These are phyloP conservation scores for Hylyphantes graminicola DNA, from an alignment of 1,140 invertebrate species.

Conservation along the genomic window DNA sequence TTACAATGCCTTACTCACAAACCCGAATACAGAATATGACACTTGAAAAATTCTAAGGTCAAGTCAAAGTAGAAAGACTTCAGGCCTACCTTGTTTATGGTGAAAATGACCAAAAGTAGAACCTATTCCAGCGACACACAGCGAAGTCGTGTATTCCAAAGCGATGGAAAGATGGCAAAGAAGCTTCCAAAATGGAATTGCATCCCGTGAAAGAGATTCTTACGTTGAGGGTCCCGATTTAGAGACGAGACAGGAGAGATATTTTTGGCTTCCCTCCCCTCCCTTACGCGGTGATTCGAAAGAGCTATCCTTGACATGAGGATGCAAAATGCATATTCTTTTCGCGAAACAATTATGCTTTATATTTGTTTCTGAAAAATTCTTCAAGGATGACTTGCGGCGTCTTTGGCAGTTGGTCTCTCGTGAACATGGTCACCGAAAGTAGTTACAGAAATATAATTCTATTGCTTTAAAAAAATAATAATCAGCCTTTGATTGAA, in stretches of 20 bases:
- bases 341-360: not conserved
- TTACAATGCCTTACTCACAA: too few species aligned
- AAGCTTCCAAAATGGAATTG: constrained; percentile 16
- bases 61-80: too few species aligned
- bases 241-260: constrained; percentile 34
- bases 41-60: too few species aligned
- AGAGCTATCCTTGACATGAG: constrained; percentile 31
- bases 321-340: not conserved
- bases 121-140: not conserved
- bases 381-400: too few species aligned
- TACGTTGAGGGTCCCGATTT: constrained; percentile 33
- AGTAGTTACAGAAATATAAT: too few species aligned
- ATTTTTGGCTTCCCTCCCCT: constrained; percentile 32
- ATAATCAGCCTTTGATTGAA: too few species aligned
- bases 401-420: too few species aligned
- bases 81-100: not conserved
- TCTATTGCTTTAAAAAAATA: too few species aligned
- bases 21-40: too few species aligned
- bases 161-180: not conserved
- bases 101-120: constrained; percentile 1
- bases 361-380: not conserved
- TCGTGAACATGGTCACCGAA: too few species aligned
- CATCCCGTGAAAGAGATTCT: constrained; percentile 29
- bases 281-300: constrained; percentile 12
- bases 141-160: not conserved